Base-by-base conservation (phyloP, 2,888 invertebrate genomes). In the Drepanosiphum platanoidis region DNA sequence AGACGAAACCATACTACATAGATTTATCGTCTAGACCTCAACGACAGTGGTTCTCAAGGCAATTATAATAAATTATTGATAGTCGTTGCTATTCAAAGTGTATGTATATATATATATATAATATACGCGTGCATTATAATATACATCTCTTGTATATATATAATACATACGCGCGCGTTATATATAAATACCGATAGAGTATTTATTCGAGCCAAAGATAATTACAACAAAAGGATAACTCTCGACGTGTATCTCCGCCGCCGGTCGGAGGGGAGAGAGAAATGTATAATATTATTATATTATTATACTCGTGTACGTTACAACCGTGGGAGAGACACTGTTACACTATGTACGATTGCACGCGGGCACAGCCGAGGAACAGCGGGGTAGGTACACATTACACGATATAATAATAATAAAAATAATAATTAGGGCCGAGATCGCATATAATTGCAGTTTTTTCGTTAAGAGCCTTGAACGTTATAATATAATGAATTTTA, bases 1-100 rank as follows among this genome's bases (percentile, higher is more conserved):
- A 84, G 84, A 84, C 84, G 84, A 77, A 68, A 75, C 84, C 52
- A 77, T 68, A 75, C 75, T 77, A 77, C 75, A 77, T 84, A 84
- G 84, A 84, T 84, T 84, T 84, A 84, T 84, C 84, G 84, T 84
- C 84, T 77, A 84, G 84, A 84, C 83, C 83, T 74, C 34, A 42
- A 84, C 83, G 74, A 77, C 83, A 75, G 72, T 84, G 84, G 84
- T 84, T 84, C 84, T 84, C 84, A 77, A 77, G 84, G 84, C 84
- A 77, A 84, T 84, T 84, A 84, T 84, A 84, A 84, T 84, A 84
- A 84, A 84, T 84, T 84, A 84, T 84, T 84, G 75, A 84, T 84
- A 84, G 75, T 77, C 58, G 84, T 68, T 84, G 74, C 61, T 83
- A 77, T 84, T 84, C 84, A 36, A 36, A 75, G 74, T 58, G 36